These are phyloP conservation scores for Ciconia nigra DNA, from an alignment of 2,797 vertebrate species.

Conservation along the genomic window DNA sequence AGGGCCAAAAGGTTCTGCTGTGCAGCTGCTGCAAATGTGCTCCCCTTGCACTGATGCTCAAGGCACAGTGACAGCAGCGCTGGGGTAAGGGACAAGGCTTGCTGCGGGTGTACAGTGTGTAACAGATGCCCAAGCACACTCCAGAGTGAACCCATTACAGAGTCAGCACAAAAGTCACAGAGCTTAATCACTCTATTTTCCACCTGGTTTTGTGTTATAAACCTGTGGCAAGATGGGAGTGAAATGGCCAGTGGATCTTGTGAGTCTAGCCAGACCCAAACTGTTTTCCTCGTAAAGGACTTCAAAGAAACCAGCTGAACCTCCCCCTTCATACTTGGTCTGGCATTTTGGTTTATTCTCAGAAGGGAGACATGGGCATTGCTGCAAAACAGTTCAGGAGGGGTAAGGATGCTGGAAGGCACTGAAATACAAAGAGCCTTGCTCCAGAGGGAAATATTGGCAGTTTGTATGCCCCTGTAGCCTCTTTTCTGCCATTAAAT, in stretches of 20 bases:
- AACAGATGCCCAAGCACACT: not conserved
- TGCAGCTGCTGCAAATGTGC: not conserved
- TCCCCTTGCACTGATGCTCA: not conserved
- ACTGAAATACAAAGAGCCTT: not conserved
- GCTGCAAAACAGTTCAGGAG: not conserved
- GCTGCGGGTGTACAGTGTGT: rapidly evolving
- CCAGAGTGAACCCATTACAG: not conserved
- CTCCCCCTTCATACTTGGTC: not conserved
- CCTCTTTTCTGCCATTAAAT: not conserved
- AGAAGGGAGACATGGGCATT: not conserved
- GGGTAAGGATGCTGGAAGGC: not conserved
- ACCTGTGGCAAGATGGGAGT: not conserved
- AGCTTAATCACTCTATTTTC: not conserved
- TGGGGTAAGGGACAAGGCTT: not conserved
- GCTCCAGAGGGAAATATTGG: not conserved
- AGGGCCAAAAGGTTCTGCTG: not conserved
- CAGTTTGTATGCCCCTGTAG: not conserved
- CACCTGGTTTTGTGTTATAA: not conserved
- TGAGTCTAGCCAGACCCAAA: not conserved
- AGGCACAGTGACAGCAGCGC: not conserved
- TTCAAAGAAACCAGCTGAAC: not conserved
- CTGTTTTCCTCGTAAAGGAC: not conserved
- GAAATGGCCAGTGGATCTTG: not conserved
- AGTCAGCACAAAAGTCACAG: not conserved
- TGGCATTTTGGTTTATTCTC: not conserved